These are phyloP conservation scores for Nomada fucata DNA, from an alignment of 2,888 invertebrate species.

Conservation along the genomic window DNA sequence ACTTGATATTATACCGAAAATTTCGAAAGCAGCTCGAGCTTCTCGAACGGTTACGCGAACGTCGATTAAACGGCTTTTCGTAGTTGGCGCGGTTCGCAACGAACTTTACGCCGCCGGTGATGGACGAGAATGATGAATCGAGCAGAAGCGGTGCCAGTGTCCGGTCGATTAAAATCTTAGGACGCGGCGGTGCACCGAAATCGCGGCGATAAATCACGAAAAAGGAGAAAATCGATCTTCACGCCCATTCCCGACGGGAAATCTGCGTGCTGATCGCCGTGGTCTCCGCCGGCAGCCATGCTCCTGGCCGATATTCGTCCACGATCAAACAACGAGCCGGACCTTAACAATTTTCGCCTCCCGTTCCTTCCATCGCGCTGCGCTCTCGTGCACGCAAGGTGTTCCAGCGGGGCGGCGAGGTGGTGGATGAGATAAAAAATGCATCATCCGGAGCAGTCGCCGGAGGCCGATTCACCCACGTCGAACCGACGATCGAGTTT, in stretches of 20 bases:
- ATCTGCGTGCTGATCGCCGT: slow-evolving; percentile 45
- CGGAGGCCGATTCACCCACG: slow-evolving; percentile 58
- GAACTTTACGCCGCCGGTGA: slow-evolving; percentile 38
- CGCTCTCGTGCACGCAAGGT: slow-evolving; percentile 69
- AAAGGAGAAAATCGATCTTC: slow-evolving; percentile 65
- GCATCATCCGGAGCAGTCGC: slow-evolving; percentile 44
- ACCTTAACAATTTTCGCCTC: slow-evolving; percentile 75
- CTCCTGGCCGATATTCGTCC: slow-evolving; percentile 72
- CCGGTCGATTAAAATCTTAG: slow-evolving; percentile 60
- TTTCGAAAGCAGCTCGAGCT: background rate
- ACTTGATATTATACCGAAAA: no score
- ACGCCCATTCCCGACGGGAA: slow-evolving; percentile 58
- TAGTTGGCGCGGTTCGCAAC: slow-evolving; percentile 2
- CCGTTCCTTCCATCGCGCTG: slow-evolving; percentile 42
- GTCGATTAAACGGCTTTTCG: no score
- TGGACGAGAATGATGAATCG: slow-evolving; percentile 42
- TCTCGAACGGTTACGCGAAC: background rate
- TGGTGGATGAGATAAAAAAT: slow-evolving; percentile 29
- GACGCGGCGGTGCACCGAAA: slow-evolving; percentile 41
- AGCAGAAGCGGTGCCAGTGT: slow-evolving; percentile 47
- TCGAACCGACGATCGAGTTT: slow-evolving; percentile 25
- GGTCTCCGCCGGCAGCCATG: slow-evolving; percentile 54
- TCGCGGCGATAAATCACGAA: slow-evolving; percentile 62
- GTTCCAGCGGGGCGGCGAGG: slow-evolving; percentile 47
- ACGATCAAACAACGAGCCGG: slow-evolving; percentile 74